Evolutionary conservation across 1,140 invertebrate species (phyloP).

Genomic region (Rhagoletis pomonella): DNA sequence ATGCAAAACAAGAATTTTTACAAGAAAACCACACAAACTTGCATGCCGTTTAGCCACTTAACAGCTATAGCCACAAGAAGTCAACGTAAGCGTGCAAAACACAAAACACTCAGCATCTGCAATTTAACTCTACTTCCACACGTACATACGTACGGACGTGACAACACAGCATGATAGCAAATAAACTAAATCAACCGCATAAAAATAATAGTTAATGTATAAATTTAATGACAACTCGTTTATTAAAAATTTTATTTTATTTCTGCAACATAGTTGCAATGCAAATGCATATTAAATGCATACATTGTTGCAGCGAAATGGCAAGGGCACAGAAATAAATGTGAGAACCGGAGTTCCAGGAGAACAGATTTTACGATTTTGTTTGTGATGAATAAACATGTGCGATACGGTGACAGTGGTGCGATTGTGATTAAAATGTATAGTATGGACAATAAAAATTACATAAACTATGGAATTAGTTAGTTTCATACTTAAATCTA

Average conservation of each 20-base stretch:
- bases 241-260: slow-evolving; percentile 74
- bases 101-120: background rate
- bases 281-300: background rate
- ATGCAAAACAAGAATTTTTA: background rate
- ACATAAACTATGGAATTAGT: no score
- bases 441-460: no score
- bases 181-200: slow-evolving; percentile 61
- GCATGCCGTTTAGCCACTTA: background rate
- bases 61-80: background rate
- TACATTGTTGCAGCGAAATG: slow-evolving; percentile 27
- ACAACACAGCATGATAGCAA: slow-evolving; percentile 11
- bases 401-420: background rate
- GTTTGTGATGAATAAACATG: background rate
- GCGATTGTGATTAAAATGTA: background rate
- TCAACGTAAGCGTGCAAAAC: background rate
- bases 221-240: slow-evolving; percentile 74
- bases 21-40: background rate
- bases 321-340: background rate
- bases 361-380: background rate
- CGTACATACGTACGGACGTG: no score
- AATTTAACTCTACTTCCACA: background rate
- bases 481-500: no score
- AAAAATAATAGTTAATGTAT: slow-evolving; percentile 74
- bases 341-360: background rate
- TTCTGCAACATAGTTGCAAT: slow-evolving; percentile 35